phyloP scores from a whole-genome alignment of 2,113 vertebrate species.

The Siphamia tubifer region DNA sequence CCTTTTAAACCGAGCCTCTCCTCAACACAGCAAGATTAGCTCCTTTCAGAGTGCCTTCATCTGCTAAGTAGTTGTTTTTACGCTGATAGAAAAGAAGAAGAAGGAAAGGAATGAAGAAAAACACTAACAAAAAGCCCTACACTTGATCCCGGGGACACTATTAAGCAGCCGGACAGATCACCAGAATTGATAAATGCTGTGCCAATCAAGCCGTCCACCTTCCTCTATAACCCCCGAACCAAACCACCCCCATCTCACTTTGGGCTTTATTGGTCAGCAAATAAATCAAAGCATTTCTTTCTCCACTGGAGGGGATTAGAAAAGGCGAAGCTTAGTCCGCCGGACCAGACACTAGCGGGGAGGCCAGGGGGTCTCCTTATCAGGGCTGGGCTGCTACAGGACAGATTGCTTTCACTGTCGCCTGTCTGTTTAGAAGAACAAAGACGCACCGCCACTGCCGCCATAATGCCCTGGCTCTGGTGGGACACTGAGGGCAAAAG shows the following conservation, averaged over 20 bases:
- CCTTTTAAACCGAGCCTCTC: conserved; percentile 32
- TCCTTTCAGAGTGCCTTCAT: conserved; percentile 19
- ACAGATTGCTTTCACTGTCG: conserved; percentile 97
- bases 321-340: conserved; percentile 90
- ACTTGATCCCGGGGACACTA: conserved; percentile 38
- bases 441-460: conserved; percentile 86
- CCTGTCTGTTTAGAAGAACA: conserved; percentile 88
- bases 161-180: conserved; percentile 34
- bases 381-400: conserved; percentile 93
- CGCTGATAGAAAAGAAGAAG: conserved; percentile 23
- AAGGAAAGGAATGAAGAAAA: conserved; percentile 16
- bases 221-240: conserved; percentile 15
- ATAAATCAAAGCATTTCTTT: conserved; percentile 93
- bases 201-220: conserved; percentile 41
- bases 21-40: conserved; percentile 18
- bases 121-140: conserved; percentile 20
- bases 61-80: conserved; percentile 38
- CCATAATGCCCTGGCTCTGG: conserved; percentile 88
- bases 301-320: conserved; percentile 85
- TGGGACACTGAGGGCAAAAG: conserved; percentile 87
- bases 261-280: conserved; percentile 94
- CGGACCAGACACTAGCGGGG: conserved; percentile 92
- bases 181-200: conserved; percentile 29
- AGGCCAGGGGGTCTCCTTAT: conserved; percentile 95
- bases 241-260: conserved; percentile 39